These are phyloP conservation scores for Leptopilina boulardi DNA, from an alignment of 1,140 invertebrate genomes.

Conservation along the genomic window DNA sequence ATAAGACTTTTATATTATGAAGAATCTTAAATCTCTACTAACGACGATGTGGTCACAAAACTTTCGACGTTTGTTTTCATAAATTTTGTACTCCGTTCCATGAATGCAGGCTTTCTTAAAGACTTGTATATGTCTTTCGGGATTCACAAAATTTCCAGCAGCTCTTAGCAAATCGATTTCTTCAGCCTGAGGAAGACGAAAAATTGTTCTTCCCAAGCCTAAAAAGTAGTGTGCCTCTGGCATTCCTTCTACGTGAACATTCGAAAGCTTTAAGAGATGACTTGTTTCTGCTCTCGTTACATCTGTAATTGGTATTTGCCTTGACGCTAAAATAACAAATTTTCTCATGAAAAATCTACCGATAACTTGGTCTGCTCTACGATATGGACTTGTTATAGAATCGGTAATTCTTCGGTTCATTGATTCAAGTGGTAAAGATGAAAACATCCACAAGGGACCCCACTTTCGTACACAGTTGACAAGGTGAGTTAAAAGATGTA, in stretches of 20 bases:
- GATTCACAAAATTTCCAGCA: background rate
- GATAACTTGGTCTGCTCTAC: slow-evolving; percentile 31
- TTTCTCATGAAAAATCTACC: slow-evolving; percentile 37
- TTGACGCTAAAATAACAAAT: slow-evolving; percentile 17
- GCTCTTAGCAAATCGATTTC: background rate
- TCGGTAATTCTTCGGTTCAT: slow-evolving; percentile 39
- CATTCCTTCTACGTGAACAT: background rate
- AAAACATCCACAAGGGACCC: slow-evolving; percentile 36
- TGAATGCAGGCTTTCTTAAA: slow-evolving; percentile 35
- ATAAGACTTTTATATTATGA: slow-evolving; percentile 19
- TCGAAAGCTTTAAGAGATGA: background rate
- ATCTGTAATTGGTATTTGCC: slow-evolving; percentile 1
- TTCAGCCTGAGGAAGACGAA: background rate
- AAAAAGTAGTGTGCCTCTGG: background rate
- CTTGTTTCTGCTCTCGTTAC: slow-evolving; percentile 5
- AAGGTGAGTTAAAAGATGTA: slow-evolving; percentile 35
- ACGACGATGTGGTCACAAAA: slow-evolving; percentile 35
- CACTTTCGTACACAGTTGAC: slow-evolving; percentile 31
- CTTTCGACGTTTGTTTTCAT: slow-evolving; percentile 23
- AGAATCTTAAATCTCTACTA: slow-evolving; percentile 15
- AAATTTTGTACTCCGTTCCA: slow-evolving; percentile 29
- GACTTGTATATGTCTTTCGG: background rate
- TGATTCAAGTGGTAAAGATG: slow-evolving; percentile 28
- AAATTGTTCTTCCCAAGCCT: background rate
- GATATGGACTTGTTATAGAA: slow-evolving; percentile 33